These are phyloP conservation scores for Diorhabda carinulata DNA, from an alignment of 1,140 invertebrate species.

Conservation along the genomic window DNA sequence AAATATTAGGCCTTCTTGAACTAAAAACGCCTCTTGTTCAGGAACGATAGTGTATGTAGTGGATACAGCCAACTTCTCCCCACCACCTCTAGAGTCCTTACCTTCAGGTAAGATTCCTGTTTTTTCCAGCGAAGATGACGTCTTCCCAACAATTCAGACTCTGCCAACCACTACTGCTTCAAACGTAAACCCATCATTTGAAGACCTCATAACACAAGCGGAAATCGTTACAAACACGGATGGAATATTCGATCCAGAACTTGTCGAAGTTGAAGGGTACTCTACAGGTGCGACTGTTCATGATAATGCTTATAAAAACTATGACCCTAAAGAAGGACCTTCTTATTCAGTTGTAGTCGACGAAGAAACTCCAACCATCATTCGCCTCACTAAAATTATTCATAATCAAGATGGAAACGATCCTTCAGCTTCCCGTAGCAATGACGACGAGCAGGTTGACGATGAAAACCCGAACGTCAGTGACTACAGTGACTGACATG, in stretches of 20 bases:
- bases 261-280: conserved; percentile 12
- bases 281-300: conserved; percentile 8
- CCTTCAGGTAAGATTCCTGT: conserved; percentile 1
- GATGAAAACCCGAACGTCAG: conserved; percentile 9
- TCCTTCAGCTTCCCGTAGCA: conserved; percentile 8
- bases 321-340: conserved; percentile 7
- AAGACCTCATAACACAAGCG: background rate
- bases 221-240: conserved; percentile 3
- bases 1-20: conserved; percentile 11
- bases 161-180: conserved; percentile 1
- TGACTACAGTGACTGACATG: background rate
- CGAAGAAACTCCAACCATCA: conserved; percentile 6
- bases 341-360: conserved; percentile 9
- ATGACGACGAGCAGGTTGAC: conserved; percentile 7
- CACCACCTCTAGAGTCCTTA: conserved; percentile 10
- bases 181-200: conserved; percentile 1
- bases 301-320: conserved; percentile 10
- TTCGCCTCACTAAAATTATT: conserved; percentile 2
- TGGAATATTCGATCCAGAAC: conserved; percentile 7
- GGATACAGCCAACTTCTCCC: conserved; percentile 8
- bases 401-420: conserved; percentile 9
- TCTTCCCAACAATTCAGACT: background rate
- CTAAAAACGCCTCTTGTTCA: conserved; percentile 7
- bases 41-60: conserved; percentile 7
- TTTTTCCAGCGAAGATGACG: conserved; percentile 1